Base-by-base conservation (phyloP, 2,797 vertebrate genomes). In the Merluccius polli region DNA sequence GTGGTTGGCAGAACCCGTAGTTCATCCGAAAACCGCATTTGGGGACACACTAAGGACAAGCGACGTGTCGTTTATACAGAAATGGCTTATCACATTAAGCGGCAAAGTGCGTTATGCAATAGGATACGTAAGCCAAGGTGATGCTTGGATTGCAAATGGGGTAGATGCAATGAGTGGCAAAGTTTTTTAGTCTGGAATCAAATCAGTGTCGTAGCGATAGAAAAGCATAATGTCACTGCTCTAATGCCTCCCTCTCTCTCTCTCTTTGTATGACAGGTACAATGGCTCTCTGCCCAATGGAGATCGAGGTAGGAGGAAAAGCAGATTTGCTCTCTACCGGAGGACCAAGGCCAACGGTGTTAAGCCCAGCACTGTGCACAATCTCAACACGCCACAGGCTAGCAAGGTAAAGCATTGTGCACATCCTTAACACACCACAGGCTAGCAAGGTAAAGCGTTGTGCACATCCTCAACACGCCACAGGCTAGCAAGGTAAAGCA, bases 241-340 rank as follows among this genome's bases (percentile, higher is more conserved):
- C 10, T 65, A 65, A 83, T 79, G 48, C 77, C 77, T 33, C 78
- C 67, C 84, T 83, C 48, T 72, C 24, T 52, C 35, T 38, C 72
- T 78, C 85, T 81, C 86, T 85, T 76, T 78, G 18, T 68, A 68
- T 84, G 82, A 75, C 90, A 98, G 97, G 91, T 99, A 99, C 91
- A 99, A 99, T 94, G 97, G 97, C 91, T 97, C 95, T 78, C 95
- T 99, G 82, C 97, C 98, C 74, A 98, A 93, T 1, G 97, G 98
- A 84, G 98, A 99, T 91, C 91, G 96, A 79, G 98, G 97, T 35
- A 94, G 98, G 83, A 94, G 97, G 92, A 99, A 98, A 96, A 99
- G 97, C 94, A 95, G 98, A 88, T 99, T 99, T 91, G 96, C 98
- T 73, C 95, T 99, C 52, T 97, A 95, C 83, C 98, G 95, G 83